Percentiles rank a stretch among this genome's conserved stretches.
Conservation (phyloP, 1,140 invertebrate species). For the Trichoplusia ni region DNA sequence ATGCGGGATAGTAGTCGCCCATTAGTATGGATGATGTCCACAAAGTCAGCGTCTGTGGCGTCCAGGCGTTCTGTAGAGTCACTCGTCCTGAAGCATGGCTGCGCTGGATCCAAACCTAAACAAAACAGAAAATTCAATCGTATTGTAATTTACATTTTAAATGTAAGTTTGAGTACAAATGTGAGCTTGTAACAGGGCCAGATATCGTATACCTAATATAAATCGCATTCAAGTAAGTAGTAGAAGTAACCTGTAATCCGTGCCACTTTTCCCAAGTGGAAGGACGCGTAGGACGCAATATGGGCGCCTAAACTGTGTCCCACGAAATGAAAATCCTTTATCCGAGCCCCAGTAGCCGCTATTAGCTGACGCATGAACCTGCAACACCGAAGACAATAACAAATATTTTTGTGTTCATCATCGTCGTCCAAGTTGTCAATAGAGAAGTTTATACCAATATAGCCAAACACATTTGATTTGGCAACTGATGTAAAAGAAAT, state of each 20-base stretch:
- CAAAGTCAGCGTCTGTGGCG: slow-evolving; percentile 83
- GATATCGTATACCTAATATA: neutral
- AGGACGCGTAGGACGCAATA: slow-evolving; percentile 82
- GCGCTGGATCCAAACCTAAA: slow-evolving; percentile 84
- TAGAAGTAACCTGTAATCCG: slow-evolving; percentile 70
- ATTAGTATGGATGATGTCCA: slow-evolving; percentile 86
- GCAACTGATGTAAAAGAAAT: no score
- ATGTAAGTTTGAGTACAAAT: no score
- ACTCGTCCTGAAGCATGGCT: slow-evolving; percentile 83
- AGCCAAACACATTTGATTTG: neutral
- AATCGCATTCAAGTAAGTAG: neutral
- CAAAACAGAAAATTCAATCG: no score
- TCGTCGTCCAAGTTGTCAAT: no score
- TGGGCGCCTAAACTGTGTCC: slow-evolving; percentile 86
- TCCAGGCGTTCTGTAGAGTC: slow-evolving; percentile 79
- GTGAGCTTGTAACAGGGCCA: no score
- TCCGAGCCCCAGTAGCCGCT: slow-evolving; percentile 55
- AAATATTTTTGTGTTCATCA: neutral
- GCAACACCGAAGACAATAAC: slow-evolving; percentile 12
- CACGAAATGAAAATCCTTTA: slow-evolving; percentile 81
- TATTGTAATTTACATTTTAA: no score
- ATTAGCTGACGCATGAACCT: slow-evolving; percentile 73
- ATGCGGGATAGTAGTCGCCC: slow-evolving; percentile 73
- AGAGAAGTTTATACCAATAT: neutral
- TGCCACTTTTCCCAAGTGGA: slow-evolving; percentile 71